Base-by-base conservation (phyloP, 2,888 invertebrate genomes). In the Margaritifera margaritifera region DNA sequence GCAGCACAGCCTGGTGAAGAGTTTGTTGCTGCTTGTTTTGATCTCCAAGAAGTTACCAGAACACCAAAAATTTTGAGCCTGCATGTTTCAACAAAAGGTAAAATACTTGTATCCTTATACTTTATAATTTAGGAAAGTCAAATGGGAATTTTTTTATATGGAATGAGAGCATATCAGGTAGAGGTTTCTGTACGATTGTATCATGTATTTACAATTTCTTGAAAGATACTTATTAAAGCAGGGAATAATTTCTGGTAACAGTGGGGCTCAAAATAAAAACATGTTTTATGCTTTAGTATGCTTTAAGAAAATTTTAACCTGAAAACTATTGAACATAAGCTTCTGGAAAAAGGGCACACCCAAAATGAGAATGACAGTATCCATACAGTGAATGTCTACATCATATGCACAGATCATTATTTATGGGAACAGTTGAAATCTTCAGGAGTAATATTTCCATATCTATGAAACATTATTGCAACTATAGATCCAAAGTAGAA, bases 231-330 rank as follows among this genome's bases (percentile, higher is more conserved):
- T 3, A 65, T 55, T 1, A 69, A 50, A 71, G 73, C 6, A 64
- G 51, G 52, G 71, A 64, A 22, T 53, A 61, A 25, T 68, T 72
- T 71, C 71, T 18, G 73, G 73, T 27, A 76, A 76, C 27, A 73
- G 73, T 57, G 22, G 55, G 11, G n/a, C 62, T 3, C 75, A 73
- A 64, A 75, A 76, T 25, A 76, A 73, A 67, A 76, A 73, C 24
- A 68, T 50, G n/a, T 73, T 25, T 56, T 73, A 65, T 73, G 71
- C 25, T 71, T 0, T 76, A 73, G 72, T 71, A 68, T 69, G 52
- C 62, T 4, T 1, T 71, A n/a, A 50, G 62, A 27, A 72, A 73
- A 53, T 73, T 73, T 50, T n/a, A 56, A 63, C 58, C n/a, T 76
- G 0, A 50, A 6, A 24, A 64, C 52, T 6, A 67, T 76, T 31